These are phyloP conservation scores for Eulemur albifrons DNA, from an alignment of 2,797 vertebrate species.

Conservation along the genomic window DNA sequence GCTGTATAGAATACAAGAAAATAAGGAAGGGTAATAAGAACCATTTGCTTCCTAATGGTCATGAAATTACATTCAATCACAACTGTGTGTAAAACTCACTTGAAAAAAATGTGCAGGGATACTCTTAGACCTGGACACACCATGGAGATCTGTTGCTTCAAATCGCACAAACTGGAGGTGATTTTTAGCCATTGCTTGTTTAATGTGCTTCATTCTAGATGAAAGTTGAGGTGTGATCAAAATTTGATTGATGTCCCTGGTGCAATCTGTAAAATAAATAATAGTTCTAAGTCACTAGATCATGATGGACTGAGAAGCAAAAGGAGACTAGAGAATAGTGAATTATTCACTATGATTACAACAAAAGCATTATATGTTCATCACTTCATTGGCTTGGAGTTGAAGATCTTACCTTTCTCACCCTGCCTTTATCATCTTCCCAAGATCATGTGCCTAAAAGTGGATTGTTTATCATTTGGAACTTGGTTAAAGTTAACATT, in stretches of 20 bases:
- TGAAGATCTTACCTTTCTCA: background rate
- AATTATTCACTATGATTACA: background rate
- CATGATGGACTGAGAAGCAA: constrained; percentile 26
- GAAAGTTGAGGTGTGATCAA: constrained; percentile 82
- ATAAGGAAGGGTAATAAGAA: background rate
- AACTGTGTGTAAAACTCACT: constrained; percentile 83
- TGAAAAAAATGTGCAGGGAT: constrained; percentile 94
- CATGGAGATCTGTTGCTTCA: constrained; percentile 95
- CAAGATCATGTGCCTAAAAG: background rate
- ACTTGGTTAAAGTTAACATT: background rate
- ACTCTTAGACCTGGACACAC: constrained; percentile 94
- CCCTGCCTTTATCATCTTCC: background rate
- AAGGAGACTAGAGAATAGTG: background rate
- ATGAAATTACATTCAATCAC: constrained; percentile 33
- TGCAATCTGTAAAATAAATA: constrained; percentile 83
- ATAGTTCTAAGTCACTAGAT: constrained; percentile 19
- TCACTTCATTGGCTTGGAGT: background rate
- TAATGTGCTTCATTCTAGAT: constrained; percentile 92
- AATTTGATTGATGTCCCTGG: constrained; percentile 80
- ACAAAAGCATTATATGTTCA: background rate
- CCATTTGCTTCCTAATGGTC: background rate
- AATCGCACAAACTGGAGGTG: constrained; percentile 93
- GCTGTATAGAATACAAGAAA: constrained; percentile 1
- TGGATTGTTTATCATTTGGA: background rate
- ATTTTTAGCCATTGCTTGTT: constrained; percentile 92